These are phyloP conservation scores for Gobiocypris rarus DNA, from an alignment of 2,113 vertebrate species.

Conservation along the genomic window DNA sequence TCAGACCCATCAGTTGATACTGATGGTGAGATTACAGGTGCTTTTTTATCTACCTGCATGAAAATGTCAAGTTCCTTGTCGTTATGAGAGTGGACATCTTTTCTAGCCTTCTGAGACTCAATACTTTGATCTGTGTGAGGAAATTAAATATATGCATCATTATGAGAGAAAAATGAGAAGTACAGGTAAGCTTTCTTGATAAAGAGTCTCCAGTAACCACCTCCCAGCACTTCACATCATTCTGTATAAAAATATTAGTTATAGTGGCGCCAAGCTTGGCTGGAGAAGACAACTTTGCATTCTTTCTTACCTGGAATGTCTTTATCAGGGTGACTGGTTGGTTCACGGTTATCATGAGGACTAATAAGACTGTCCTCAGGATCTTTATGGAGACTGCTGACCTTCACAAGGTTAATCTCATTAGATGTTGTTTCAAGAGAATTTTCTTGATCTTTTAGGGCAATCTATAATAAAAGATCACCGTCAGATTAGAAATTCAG, in stretches of 20 bases:
- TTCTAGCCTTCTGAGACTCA: slow-evolving; percentile 42
- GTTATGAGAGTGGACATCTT: slow-evolving; percentile 17
- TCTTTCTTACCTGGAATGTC: slow-evolving; percentile 56
- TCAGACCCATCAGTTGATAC: slow-evolving; percentile 25
- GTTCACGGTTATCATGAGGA: slow-evolving; percentile 29
- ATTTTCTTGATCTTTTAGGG: background rate
- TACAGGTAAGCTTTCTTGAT: slow-evolving; percentile 59
- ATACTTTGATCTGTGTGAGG: slow-evolving; percentile 51
- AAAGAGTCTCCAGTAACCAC: slow-evolving; percentile 49
- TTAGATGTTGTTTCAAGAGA: background rate
- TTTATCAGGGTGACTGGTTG: slow-evolving; percentile 38
- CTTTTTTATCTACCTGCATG: slow-evolving; percentile 34
- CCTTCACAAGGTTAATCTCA: slow-evolving; percentile 23
- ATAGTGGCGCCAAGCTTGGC: slow-evolving; percentile 51
- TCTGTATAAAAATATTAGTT: slow-evolving; percentile 57
- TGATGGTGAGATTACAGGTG: slow-evolving; percentile 1
- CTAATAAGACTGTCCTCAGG: background rate
- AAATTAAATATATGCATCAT: slow-evolving; percentile 57
- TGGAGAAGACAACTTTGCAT: slow-evolving; percentile 42
- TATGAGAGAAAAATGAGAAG: slow-evolving; percentile 49
- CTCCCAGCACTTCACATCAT: slow-evolving; percentile 49
- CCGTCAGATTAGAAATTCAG: background rate
- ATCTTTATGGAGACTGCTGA: slow-evolving; percentile 12
- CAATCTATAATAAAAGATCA: slow-evolving; percentile 25
- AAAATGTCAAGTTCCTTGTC: slow-evolving; percentile 30